Conservation (phyloP, 2,888 invertebrate genomes). For the Nomada fabriciana region DNA sequence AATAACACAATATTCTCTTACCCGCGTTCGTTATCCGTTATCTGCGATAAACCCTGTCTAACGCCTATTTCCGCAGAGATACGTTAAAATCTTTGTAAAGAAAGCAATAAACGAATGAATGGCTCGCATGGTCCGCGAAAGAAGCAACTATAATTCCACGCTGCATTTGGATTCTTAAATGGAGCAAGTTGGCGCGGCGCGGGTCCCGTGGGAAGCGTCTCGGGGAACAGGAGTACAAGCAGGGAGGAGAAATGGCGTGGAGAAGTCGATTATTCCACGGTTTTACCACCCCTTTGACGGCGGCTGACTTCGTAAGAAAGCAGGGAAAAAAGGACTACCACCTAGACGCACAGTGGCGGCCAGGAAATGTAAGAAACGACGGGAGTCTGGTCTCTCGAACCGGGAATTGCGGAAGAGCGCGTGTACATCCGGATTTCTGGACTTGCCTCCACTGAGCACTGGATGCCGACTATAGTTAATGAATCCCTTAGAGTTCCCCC, state of each 20-base stretch:
- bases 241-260: constrained; percentile 35
- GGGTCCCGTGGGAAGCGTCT: neutral
- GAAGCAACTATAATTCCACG: no score
- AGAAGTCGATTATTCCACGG: constrained; percentile 64
- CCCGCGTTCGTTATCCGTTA: no score
- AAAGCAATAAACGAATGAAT: no score
- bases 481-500: constrained; percentile 65
- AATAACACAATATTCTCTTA: no score
- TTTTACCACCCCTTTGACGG: constrained; percentile 44
- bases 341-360: constrained; percentile 25
- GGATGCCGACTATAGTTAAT: constrained; percentile 67
- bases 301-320: constrained; percentile 26
- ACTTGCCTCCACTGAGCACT: constrained; percentile 54
- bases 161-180: no score
- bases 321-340: constrained; percentile 17
- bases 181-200: neutral
- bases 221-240: neutral
- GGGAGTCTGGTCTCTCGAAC: constrained; percentile 17
- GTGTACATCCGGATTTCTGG: constrained; percentile 52
- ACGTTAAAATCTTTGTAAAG: no score
- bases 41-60: no score
- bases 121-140: no score
- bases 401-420: constrained; percentile 32
- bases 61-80: no score
- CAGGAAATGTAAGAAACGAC: constrained; percentile 31